phyloP scores from a whole-genome alignment of 2,888 invertebrate genomes.

The Rhingia rostrata region DNA sequence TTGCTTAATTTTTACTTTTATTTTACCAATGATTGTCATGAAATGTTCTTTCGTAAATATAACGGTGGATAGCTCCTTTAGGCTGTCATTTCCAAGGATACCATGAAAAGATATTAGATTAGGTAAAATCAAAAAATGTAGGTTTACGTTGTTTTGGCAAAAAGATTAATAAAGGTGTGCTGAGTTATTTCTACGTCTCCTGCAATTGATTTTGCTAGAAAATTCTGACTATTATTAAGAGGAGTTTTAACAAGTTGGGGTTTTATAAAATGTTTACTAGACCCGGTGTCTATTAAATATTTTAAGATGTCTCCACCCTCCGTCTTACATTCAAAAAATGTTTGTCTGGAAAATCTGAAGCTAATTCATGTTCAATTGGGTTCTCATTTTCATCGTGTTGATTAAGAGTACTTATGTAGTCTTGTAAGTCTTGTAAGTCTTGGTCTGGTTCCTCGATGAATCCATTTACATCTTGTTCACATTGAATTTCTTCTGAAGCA shows the following conservation, averaged over 20 bases:
- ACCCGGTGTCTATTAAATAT: slow-evolving; percentile 11
- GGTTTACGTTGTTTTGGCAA: not conserved
- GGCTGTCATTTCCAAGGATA: not conserved
- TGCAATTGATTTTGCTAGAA: not conserved
- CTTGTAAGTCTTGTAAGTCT: too few species aligned
- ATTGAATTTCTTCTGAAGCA: too few species aligned
- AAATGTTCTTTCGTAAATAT: not conserved
- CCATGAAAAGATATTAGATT: not conserved
- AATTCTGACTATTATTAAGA: not conserved
- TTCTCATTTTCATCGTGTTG: too few species aligned
- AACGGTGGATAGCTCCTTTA: not conserved
- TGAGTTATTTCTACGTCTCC: not conserved
- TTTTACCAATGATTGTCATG: not conserved
- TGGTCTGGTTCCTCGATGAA: too few species aligned
- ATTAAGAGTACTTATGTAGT: too few species aligned
- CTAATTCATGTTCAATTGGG: too few species aligned
- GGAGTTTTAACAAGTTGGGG: not conserved
- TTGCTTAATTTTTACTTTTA: not conserved
- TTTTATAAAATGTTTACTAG: too few species aligned
- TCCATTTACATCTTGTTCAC: too few species aligned
- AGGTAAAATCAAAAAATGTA: not conserved
- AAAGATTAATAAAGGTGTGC: not conserved
- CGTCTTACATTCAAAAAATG: slow-evolving; percentile 8
- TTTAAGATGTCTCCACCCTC: not conserved
- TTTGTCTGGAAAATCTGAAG: not conserved